These are phyloP conservation scores for Platynereis dumerilii DNA, from an alignment of 2,888 invertebrate genomes.

Conservation along the genomic window DNA sequence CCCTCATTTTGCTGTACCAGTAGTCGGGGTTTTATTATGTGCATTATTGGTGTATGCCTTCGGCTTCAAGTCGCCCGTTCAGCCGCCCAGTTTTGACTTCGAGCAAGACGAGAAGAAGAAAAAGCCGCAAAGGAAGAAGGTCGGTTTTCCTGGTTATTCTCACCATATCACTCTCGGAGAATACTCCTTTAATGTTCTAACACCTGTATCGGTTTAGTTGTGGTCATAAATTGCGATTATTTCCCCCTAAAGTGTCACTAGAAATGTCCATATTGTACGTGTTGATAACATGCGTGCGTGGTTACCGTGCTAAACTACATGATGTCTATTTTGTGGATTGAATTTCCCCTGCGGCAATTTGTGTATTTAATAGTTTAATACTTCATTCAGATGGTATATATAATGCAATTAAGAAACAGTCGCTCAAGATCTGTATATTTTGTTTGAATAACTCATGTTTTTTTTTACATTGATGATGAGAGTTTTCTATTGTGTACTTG, in stretches of 20 bases:
- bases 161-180: background rate
- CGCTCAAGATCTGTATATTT: too few species aligned
- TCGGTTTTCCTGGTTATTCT: too few species aligned
- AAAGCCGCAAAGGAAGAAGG: conserved; percentile 12
- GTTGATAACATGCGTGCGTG: background rate
- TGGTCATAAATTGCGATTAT: background rate
- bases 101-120: conserved; percentile 22
- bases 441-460: too few species aligned
- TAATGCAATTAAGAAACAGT: too few species aligned
- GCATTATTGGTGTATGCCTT: conserved; percentile 79
- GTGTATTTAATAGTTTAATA: too few species aligned
- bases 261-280: background rate
- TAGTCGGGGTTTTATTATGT: conserved; percentile 73
- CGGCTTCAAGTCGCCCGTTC: conserved; percentile 80
- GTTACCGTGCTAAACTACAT: too few species aligned
- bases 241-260: background rate
- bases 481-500: too few species aligned
- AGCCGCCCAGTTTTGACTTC: conserved; percentile 67
- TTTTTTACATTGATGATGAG: too few species aligned
- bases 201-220: background rate
- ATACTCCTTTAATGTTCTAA: background rate
- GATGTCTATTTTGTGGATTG: too few species aligned
- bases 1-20: conserved; percentile 69
- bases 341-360: too few species aligned
- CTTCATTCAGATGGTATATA: too few species aligned